A percentile compares a stretch with the other conserved stretches of the same genome.
Conservation (phyloP, 2,113 vertebrate species). For the Proteles cristata region DNA sequence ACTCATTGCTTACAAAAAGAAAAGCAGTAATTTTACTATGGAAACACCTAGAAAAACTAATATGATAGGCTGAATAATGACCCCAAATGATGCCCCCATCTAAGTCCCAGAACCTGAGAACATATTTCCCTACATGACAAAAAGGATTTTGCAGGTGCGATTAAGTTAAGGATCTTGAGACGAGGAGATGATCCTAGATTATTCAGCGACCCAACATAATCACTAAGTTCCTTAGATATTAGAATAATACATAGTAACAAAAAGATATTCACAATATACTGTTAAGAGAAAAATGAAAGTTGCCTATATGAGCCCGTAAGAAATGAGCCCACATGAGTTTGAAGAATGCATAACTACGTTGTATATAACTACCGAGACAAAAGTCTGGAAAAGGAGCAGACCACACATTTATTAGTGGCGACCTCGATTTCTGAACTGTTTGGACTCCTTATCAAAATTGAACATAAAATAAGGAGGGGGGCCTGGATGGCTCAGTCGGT, state of each 20-base stretch:
- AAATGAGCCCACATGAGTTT: neutral
- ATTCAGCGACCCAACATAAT: neutral
- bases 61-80: neutral
- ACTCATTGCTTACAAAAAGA: neutral
- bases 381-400: neutral
- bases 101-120: neutral
- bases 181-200: neutral
- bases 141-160: neutral
- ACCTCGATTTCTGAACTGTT: neutral
- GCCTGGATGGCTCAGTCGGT: no score
- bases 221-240: neutral
- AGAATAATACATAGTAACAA: neutral
- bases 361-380: neutral
- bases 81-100: neutral
- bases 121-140: neutral
- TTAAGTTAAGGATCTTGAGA: neutral
- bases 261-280: neutral
- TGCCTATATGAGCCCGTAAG: neutral
- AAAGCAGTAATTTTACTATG: neutral
- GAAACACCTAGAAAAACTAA: neutral
- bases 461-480: neutral
- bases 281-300: neutral
- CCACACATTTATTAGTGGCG: neutral
- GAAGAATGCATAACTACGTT: neutral
- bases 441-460: neutral